These are phyloP conservation scores for Heliconius ethilla DNA, from an alignment of 2,888 invertebrate species.

Conservation along the genomic window DNA sequence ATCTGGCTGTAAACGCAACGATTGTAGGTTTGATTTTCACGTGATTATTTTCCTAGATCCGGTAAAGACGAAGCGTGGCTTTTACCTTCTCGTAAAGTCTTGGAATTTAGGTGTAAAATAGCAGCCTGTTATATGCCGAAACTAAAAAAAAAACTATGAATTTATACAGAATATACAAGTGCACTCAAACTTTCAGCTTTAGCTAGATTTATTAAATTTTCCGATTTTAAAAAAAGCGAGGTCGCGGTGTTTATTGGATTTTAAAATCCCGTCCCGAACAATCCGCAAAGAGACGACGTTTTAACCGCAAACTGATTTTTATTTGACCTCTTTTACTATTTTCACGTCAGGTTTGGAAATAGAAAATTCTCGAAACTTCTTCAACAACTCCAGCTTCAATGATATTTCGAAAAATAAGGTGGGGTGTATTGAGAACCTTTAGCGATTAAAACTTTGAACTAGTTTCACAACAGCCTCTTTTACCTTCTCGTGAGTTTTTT, in stretches of 20 bases:
- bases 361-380: slow-evolving; percentile 29
- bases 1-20: neutral
- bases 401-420: slow-evolving; percentile 32
- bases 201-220: slow-evolving; percentile 31
- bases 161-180: slow-evolving; percentile 7
- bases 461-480: slow-evolving; percentile 32
- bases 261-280: slow-evolving; percentile 37
- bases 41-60: neutral
- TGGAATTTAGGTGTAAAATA: neutral
- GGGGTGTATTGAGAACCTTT: slow-evolving; percentile 31
- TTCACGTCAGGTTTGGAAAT: slow-evolving; percentile 29
- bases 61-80: no score
- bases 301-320: slow-evolving; percentile 24
- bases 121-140: neutral
- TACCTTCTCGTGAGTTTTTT: slow-evolving; percentile 14
- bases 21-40: neutral
- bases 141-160: neutral
- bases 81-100: no score
- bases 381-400: slow-evolving; percentile 28
- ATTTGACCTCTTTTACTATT: slow-evolving; percentile 30
- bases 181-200: slow-evolving; percentile 25
- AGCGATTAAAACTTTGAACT: slow-evolving; percentile 36
- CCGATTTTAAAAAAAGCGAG: slow-evolving; percentile 30
- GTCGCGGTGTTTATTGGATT: slow-evolving; percentile 41
- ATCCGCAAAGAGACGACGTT: slow-evolving; percentile 28